Percentiles rank a stretch among this genome's conserved stretches.
Conservation (phyloP, 23 tunicate genomes). For the Oikopleura dioica region DNA sequence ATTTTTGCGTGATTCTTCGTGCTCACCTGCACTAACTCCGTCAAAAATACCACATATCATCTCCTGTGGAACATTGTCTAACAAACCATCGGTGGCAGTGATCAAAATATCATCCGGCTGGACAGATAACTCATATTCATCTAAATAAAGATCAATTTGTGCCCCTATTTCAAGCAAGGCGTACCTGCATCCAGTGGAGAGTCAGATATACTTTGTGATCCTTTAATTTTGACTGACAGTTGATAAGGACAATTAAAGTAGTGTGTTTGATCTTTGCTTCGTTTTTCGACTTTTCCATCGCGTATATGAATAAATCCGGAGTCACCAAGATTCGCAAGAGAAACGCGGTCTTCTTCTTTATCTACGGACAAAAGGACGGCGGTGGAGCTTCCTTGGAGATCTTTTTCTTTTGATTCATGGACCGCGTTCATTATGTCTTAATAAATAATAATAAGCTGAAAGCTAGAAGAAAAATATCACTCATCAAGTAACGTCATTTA, state of each 20-base stretch:
- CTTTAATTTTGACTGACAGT: not conserved
- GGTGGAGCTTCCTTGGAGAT: not conserved
- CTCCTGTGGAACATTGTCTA: constrained; percentile 67
- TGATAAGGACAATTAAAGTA: constrained; percentile 52
- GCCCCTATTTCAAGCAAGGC: no score
- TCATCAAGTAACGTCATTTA: no score
- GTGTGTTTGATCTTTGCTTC: constrained; percentile 89
- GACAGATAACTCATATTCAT: not conserved
- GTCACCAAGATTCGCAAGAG: constrained; percentile 68
- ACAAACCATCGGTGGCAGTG: constrained; percentile 90
- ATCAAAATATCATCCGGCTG: constrained; percentile 45
- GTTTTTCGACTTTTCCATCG: constrained; percentile 43
- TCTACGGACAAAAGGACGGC: not conserved
- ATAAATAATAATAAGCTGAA: no score
- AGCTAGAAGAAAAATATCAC: no score
- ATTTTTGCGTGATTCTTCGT: no score
- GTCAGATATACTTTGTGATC: not conserved
- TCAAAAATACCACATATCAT: constrained; percentile 13
- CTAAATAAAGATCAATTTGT: no score
- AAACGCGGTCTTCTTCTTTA: not conserved
- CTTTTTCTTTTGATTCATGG: not conserved
- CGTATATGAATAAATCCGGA: constrained; percentile 84
- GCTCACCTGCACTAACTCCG: no score
- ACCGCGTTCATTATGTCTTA: not conserved
- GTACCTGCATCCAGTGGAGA: not conserved